Evolutionary conservation across 2,888 invertebrate genomes (phyloP).

Genomic region (Aplocera efformata): DNA sequence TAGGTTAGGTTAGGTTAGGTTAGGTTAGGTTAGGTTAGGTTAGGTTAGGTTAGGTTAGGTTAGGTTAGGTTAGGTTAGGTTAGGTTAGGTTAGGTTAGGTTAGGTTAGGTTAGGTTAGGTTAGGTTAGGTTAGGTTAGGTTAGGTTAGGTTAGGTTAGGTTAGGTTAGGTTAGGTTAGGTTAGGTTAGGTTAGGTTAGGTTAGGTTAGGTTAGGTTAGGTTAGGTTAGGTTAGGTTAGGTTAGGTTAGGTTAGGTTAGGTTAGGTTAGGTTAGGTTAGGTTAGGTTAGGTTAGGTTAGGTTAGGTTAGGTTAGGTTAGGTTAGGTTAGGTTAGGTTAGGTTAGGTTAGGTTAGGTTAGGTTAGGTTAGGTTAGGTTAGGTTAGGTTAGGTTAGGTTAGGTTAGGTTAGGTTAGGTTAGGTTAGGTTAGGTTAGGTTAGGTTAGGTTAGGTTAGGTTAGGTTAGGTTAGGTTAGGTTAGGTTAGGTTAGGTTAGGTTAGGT

Average conservation of each 20-base stretch:
- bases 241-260: conserved; percentile 19
- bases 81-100: conserved; percentile 19
- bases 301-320: conserved; percentile 27
- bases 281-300: conserved; percentile 26
- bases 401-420: conserved; percentile 17
- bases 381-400: conserved; percentile 15
- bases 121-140: conserved; percentile 25
- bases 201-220: conserved; percentile 24
- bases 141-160: conserved; percentile 25
- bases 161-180: conserved; percentile 24
- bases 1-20: conserved; percentile 27
- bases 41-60: conserved; percentile 24
- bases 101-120: conserved; percentile 18
- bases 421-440: conserved; percentile 11
- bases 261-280: conserved; percentile 20
- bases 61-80: conserved; percentile 24
- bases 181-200: conserved; percentile 24
- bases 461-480: conserved; percentile 18
- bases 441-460: conserved; percentile 14
- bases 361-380: conserved; percentile 14
- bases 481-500: conserved; percentile 17
- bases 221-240: conserved; percentile 23
- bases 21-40: conserved; percentile 22
- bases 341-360: too few relatives aligned
- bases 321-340: too few relatives aligned